Evolutionary conservation across 2,797 vertebrate genomes (phyloP).

Genomic region (Myotis daubentonii): DNA sequence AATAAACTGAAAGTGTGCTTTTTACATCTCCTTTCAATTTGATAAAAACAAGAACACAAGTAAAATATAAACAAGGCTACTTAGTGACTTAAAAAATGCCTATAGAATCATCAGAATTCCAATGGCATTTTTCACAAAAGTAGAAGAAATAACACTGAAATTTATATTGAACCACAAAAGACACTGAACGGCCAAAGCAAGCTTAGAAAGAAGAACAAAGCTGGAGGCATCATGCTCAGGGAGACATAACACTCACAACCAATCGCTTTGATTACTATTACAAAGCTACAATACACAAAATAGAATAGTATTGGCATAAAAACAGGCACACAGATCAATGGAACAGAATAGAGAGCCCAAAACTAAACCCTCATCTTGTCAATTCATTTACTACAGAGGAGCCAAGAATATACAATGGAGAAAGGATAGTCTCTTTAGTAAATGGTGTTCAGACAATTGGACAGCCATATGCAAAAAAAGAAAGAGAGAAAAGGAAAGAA

Average conservation of each 20-base stretch:
- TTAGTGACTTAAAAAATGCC: neutral
- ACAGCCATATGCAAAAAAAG: neutral
- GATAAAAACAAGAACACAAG: conserved; percentile 15
- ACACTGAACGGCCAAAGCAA: neutral
- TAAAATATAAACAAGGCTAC: neutral
- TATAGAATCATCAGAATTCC: neutral
- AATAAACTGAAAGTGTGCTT: neutral
- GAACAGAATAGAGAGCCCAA: neutral
- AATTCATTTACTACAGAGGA: neutral
- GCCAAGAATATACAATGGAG: neutral
- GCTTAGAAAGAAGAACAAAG: neutral
- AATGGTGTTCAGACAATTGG: neutral
- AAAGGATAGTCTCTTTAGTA: neutral
- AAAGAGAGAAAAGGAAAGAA: neutral
- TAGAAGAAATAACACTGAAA: neutral
- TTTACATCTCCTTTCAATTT: neutral
- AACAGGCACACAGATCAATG: neutral
- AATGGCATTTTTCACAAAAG: neutral
- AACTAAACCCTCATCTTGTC: neutral
- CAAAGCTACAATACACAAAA: neutral
- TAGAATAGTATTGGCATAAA: neutral
- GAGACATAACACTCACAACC: neutral
- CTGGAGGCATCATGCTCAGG: neutral
- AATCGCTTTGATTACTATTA: neutral
- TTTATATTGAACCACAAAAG: neutral